Base-by-base conservation (phyloP, 2,888 invertebrate genomes). In the Cerceris rybyensis region DNA sequence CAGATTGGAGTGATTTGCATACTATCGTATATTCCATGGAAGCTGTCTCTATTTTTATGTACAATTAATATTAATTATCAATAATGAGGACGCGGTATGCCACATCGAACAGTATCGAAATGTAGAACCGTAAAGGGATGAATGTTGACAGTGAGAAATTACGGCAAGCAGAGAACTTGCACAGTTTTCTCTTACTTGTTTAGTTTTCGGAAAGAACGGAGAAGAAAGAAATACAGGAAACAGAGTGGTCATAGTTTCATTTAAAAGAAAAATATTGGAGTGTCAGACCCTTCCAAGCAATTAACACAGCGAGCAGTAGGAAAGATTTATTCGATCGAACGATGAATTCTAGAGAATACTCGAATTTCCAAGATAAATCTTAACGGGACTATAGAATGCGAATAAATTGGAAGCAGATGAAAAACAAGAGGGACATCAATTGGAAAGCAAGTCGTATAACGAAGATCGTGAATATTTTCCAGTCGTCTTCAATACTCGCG, bases 401-500 rank as follows among this genome's bases (percentile, higher is more conserved):
- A 63, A 49, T 13, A 59, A 59, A 59, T 59, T 42, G 41, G 59
- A 59, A 41, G 41, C 59, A 42, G n/a, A n/a, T 41, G 42, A 42
- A n/a, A 59, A 14, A 41, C 13, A n/a, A n/a, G 14, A 7, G 41
- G 7, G n/a, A 6, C n/a, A 63, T 63, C 50, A n/a, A 52, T 63
- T 13, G 13, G 11, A 8, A 42, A 8, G 42, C 7, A 50, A 13
- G 28, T 28, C 13, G 63, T 50, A 50, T 63, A 63, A 63, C 50
- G 50, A 28, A 63, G 13, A 50, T 4, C 49, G 50, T 28, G 63
- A 7, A 50, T 39, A 42, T 59, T 41, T 59, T 42, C 6, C 42
- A 6, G 50, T 17, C 28, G 17, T 7, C 11, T 17, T 55, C 63
- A 6, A 13, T 52, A n/a, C n/a, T n/a, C 50, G n/a, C 49, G 13